Evolutionary conservation across 2,113 vertebrate genomes (phyloP).

Genomic region (Calidris pygmaea): DNA sequence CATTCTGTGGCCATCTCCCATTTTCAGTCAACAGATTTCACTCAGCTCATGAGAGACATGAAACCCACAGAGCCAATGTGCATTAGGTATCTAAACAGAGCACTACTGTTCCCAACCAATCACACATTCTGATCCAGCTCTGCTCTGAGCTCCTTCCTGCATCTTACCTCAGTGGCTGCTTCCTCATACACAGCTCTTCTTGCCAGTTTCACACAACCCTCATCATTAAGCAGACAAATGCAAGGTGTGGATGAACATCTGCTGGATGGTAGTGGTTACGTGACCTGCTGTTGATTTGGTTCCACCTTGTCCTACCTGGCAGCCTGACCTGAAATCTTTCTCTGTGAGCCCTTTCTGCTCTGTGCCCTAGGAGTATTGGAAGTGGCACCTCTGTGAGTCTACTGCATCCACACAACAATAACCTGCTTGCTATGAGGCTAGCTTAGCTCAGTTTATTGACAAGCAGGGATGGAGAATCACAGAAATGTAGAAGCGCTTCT

Average conservation of each 20-base stretch:
- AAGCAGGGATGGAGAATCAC: not conserved
- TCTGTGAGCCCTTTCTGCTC: not conserved
- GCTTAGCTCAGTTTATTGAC: not conserved
- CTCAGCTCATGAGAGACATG: not conserved
- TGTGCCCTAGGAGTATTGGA: not conserved
- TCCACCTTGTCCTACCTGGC: not conserved
- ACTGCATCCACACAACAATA: not conserved
- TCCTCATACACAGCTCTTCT: not conserved
- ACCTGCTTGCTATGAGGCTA: not conserved
- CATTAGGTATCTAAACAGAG: not conserved
- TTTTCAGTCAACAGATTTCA: not conserved
- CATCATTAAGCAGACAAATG: not conserved
- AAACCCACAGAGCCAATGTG: not conserved
- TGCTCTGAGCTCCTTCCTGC: not conserved
- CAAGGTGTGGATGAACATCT: not conserved
- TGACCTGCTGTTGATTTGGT: not conserved
- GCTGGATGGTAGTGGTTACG: not conserved
- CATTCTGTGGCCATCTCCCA: not conserved
- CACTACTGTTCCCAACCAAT: not conserved
- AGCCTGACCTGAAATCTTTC: not conserved
- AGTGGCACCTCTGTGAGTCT: not conserved
- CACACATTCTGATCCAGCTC: not conserved
- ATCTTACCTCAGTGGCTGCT: not conserved
- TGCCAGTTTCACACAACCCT: not conserved
- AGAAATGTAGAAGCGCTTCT: not conserved